Conservation (phyloP, 2,888 invertebrate species). For the Caenorhabditis sulstoni region DNA sequence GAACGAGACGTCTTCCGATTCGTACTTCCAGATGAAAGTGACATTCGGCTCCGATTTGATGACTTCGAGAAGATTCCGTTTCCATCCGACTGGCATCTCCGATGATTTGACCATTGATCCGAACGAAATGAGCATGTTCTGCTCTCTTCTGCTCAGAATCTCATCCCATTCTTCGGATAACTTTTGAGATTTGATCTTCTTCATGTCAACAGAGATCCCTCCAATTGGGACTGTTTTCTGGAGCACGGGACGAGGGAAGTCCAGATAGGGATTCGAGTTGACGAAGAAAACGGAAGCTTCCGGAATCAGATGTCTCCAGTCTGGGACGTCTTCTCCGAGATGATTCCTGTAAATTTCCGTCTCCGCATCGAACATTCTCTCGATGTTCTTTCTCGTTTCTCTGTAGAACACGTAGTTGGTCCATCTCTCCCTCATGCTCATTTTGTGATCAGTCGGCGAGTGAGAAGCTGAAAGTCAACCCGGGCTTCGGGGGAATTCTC, state of each 20-base stretch:
- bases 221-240: constrained; percentile 63
- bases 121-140: constrained; percentile 46
- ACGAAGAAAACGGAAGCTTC: constrained; percentile 53
- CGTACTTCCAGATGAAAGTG: constrained; percentile 63
- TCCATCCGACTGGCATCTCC: not conserved
- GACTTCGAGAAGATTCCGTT: constrained; percentile 19
- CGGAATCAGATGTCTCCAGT: constrained; percentile 48
- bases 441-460: constrained; percentile 31
- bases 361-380: constrained; percentile 41
- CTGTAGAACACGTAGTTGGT: constrained; percentile 31
- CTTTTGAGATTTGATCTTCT: constrained; percentile 38
- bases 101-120: constrained; percentile 31
- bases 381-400: constrained; percentile 23
- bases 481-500: not conserved
- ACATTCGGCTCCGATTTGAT: constrained; percentile 48
- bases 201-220: constrained; percentile 59
- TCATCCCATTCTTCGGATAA: constrained; percentile 28
- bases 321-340: constrained; percentile 20
- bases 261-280: constrained; percentile 62
- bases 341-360: constrained; percentile 12
- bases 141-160: constrained; percentile 23
- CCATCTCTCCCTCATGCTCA: constrained; percentile 39
- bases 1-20: constrained; percentile 27
- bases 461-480: constrained; percentile 22
- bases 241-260: constrained; percentile 59